Conservation (phyloP, 2,113 vertebrate genomes). For the Melozone crissalis region DNA sequence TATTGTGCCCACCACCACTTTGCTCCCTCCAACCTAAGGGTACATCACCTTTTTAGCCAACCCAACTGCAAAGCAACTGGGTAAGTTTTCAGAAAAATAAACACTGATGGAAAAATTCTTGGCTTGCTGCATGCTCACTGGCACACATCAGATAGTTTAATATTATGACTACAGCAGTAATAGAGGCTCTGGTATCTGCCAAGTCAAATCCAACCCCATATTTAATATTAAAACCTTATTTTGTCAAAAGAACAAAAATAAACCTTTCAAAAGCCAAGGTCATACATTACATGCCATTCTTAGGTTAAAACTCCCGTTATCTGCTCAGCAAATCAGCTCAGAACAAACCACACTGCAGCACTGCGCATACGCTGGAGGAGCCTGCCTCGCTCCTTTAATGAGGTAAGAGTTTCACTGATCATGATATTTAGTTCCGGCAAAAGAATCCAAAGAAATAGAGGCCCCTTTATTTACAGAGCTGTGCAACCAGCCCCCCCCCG, state of each 20-base stretch:
- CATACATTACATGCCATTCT: conserved; percentile 3
- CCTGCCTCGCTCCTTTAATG: conserved; percentile 43
- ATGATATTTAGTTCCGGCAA: conserved; percentile 54
- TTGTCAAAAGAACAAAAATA: conserved; percentile 49
- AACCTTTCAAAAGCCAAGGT: conserved; percentile 39
- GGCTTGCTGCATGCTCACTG: conserved; percentile 2
- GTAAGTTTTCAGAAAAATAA: conserved; percentile 35
- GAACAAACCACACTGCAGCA: not conserved
- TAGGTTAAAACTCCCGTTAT: conserved; percentile 38
- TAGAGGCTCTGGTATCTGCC: conserved; percentile 36
- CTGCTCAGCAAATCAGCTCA: conserved; percentile 33
- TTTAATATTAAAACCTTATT: conserved; percentile 57
- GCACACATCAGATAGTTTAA: conserved; percentile 21
- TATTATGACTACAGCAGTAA: conserved; percentile 51
- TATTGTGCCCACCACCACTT: not conserved
- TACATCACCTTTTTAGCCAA: not conserved
- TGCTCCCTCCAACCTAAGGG: not conserved
- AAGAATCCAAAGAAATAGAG: conserved; percentile 64
- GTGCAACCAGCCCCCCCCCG: not conserved
- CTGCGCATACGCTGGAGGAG: not conserved
- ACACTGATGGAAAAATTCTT: conserved; percentile 8
- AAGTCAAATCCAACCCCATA: conserved; percentile 37
- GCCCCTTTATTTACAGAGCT: conserved; percentile 53
- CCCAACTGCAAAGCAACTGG: not conserved
- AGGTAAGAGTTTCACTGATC: conserved; percentile 55